Evolutionary conservation across 1,140 invertebrate genomes (phyloP).

Genomic region (Drosophila insularis): DNA sequence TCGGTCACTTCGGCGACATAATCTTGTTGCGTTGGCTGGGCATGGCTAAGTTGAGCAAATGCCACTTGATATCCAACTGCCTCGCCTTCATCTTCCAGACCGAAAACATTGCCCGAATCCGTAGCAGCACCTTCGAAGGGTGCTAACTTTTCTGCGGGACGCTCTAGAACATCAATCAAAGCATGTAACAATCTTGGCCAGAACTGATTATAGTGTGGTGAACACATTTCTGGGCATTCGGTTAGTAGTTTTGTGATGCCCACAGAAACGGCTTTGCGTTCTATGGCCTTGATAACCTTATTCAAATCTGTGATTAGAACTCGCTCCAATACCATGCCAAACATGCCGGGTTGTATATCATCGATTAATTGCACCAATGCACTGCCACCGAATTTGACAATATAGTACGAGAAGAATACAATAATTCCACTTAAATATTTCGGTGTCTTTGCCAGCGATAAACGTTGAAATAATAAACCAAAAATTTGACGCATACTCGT

Average conservation of each 20-base stretch:
- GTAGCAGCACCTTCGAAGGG: slow-evolving; percentile 85
- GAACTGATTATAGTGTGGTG: slow-evolving; percentile 56
- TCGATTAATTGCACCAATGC: slow-evolving; percentile 91
- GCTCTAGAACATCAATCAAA: slow-evolving; percentile 93
- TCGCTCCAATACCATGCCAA: slow-evolving; percentile 96
- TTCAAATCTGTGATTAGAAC: slow-evolving; percentile 93
- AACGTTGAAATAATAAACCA: slow-evolving; percentile 93
- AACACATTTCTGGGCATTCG: slow-evolving; percentile 85
- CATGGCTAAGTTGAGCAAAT: slow-evolving; percentile 94
- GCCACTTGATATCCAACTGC: slow-evolving; percentile 91
- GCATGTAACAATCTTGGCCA: slow-evolving; percentile 86
- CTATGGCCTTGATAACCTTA: slow-evolving; percentile 91
- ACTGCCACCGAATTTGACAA: slow-evolving; percentile 89
- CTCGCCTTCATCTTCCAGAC: slow-evolving; percentile 86
- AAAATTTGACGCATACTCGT: slow-evolving; percentile 95
- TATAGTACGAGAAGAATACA: slow-evolving; percentile 94
- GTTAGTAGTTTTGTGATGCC: slow-evolving; percentile 93
- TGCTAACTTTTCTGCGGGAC: slow-evolving; percentile 91
- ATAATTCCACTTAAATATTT: slow-evolving; percentile 95
- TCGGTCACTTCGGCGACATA: slow-evolving; percentile 86
- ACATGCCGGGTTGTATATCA: slow-evolving; percentile 95
- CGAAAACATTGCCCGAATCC: slow-evolving; percentile 86
- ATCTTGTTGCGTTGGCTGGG: slow-evolving; percentile 89
- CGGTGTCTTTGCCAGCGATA: slow-evolving; percentile 96
- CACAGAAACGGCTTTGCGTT: slow-evolving; percentile 94